Conservation (phyloP, 2,797 vertebrate species). For the Crenichthys baileyi region DNA sequence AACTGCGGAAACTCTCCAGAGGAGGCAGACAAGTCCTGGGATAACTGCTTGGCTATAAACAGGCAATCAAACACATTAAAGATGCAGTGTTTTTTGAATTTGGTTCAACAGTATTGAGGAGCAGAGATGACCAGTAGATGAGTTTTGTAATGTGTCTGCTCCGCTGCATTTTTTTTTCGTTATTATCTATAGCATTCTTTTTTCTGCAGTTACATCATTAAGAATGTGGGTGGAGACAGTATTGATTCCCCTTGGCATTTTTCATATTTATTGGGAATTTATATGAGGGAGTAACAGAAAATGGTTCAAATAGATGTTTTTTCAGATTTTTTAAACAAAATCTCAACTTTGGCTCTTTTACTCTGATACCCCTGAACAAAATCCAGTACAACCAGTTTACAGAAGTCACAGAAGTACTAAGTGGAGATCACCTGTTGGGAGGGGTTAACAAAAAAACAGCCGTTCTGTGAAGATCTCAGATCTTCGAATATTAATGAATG, state of each 20-base stretch:
- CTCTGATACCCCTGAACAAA: too few species aligned
- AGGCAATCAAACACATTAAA: slow-evolving; percentile 42
- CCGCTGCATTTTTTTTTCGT: slow-evolving; percentile 24
- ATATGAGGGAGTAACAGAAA: background rate
- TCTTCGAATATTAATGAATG: background rate
- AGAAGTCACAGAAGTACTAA: too few species aligned
- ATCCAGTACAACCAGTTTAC: too few species aligned
- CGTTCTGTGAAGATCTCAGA: too few species aligned
- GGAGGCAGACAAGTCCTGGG: slow-evolving; percentile 76
- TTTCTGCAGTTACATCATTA: background rate
- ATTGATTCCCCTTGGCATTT: background rate
- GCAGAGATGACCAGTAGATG: slow-evolving; percentile 17
- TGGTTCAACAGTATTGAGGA: slow-evolving; percentile 20
- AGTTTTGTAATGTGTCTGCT: slow-evolving; percentile 20
- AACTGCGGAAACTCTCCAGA: slow-evolving; percentile 66
- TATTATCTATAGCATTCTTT: background rate
- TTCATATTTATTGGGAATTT: background rate
- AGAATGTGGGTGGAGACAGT: background rate
- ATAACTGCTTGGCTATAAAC: slow-evolving; percentile 77
- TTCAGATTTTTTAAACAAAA: too few species aligned
- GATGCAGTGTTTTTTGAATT: slow-evolving; percentile 46
- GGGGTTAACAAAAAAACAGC: too few species aligned
- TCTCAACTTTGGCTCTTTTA: too few species aligned
- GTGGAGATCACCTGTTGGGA: too few species aligned
- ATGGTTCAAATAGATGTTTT: background rate